phyloP scores from a whole-genome alignment of 1,140 invertebrate genomes.

The Megalopta genalis region DNA sequence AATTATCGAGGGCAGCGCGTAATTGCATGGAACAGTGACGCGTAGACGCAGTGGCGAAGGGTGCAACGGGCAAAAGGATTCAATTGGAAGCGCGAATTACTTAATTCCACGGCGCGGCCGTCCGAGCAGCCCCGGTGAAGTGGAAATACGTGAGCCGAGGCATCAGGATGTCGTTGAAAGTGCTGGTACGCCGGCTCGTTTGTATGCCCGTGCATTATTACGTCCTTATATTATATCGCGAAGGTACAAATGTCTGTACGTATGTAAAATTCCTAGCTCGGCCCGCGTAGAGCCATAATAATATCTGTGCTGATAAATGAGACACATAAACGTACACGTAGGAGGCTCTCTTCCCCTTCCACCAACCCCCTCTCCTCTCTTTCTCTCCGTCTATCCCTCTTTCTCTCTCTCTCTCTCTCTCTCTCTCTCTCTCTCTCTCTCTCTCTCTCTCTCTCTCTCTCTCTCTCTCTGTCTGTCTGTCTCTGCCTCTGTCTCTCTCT shows the following conservation, averaged over 20 bases:
- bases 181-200: conserved; percentile 58
- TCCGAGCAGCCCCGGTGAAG: conserved; percentile 13
- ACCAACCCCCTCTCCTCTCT: conserved; percentile 21
- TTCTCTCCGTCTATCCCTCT: no score
- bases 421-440: no score
- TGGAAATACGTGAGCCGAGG: conserved; percentile 21
- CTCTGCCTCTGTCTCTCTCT: no score
- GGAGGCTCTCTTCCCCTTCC: conserved; percentile 42
- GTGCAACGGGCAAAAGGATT: background rate
- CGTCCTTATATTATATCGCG: conserved; percentile 78
- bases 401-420: background rate
- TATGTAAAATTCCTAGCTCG: conserved; percentile 78
- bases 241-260: conserved; percentile 77
- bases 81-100: conserved; percentile 23
- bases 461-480: no score
- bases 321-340: conserved; percentile 78
- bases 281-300: conserved; percentile 75
- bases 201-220: conserved; percentile 75
- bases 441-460: no score
- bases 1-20: background rate
- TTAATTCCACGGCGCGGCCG: conserved; percentile 1
- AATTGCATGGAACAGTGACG: background rate
- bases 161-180: conserved; percentile 44
- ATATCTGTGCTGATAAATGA: conserved; percentile 79
- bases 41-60: background rate